Evolutionary conservation across 2,888 invertebrate genomes (phyloP).

Genomic region (Argyra leucocephala): DNA sequence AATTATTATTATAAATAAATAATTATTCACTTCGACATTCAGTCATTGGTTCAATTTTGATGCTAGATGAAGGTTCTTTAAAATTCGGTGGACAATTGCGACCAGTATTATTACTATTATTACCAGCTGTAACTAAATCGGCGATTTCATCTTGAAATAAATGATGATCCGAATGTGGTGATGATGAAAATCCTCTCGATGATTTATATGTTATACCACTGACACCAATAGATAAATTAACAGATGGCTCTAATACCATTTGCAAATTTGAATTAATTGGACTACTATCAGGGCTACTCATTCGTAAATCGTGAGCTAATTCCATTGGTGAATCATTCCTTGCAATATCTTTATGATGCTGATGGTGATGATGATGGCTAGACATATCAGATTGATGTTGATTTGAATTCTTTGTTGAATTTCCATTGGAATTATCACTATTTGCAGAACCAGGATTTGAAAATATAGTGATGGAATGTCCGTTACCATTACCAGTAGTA

Average conservation of each 20-base stretch:
- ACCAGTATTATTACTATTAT: constrained; percentile 16
- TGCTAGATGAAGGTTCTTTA: constrained; percentile 50
- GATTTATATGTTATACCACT: constrained; percentile 57
- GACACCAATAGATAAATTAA: constrained; percentile 43
- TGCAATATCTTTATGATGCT: constrained; percentile 27
- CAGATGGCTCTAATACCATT: constrained; percentile 52
- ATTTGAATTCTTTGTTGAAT: constrained; percentile 27
- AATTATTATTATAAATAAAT: background rate
- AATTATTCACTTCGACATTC: constrained; percentile 57
- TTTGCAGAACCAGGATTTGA: background rate
- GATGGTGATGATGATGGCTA: constrained; percentile 16
- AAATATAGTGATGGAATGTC: background rate
- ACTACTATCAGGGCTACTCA: constrained; percentile 51
- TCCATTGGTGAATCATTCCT: constrained; percentile 43
- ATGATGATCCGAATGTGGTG: constrained; percentile 48
- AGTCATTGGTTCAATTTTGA: constrained; percentile 62
- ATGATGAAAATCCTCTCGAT: constrained; percentile 47
- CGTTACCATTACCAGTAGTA: background rate
- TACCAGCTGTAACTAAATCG: constrained; percentile 36
- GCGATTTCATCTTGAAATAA: constrained; percentile 59
- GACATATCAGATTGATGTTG: constrained; percentile 27
- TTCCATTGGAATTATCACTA: constrained; percentile 10
- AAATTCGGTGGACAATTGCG: constrained; percentile 32
- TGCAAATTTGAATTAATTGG: constrained; percentile 56
- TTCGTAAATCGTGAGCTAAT: constrained; percentile 37